Evolutionary conservation across 2,113 vertebrate genomes (phyloP).

Genomic region (Acrocephalus kingi): DNA sequence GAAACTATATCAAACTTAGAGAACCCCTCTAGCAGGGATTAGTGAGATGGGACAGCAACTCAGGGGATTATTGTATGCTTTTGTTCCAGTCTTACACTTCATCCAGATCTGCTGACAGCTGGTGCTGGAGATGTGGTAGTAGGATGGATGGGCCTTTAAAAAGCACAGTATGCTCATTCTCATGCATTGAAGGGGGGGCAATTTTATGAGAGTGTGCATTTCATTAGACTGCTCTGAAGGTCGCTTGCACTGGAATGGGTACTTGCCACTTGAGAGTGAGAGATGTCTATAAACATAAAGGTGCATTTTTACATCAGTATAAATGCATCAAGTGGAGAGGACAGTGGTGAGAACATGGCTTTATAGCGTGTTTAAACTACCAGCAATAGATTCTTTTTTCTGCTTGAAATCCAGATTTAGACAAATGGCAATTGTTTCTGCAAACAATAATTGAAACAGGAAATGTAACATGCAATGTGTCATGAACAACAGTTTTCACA

Average conservation of each 20-base stretch:
- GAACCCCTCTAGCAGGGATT: neutral
- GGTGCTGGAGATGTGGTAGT: neutral
- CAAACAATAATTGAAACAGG: constrained; percentile 10
- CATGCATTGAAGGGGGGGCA: neutral
- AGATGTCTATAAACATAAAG: neutral
- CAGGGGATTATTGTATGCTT: neutral
- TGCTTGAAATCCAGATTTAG: neutral
- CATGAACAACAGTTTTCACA: neutral
- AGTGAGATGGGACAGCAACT: neutral
- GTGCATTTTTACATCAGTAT: neutral
- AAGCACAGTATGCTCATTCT: neutral
- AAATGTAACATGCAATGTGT: neutral
- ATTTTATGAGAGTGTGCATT: neutral
- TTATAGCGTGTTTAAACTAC: neutral
- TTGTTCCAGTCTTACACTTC: neutral
- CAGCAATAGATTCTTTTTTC: neutral
- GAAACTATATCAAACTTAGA: neutral
- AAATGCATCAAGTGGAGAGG: neutral
- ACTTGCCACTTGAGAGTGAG: neutral
- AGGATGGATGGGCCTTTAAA: neutral
- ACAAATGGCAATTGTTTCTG: neutral
- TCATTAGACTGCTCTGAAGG: neutral
- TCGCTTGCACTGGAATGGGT: neutral
- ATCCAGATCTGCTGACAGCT: neutral
- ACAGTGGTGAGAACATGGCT: neutral